A percentile compares a stretch with the other conserved stretches of the same genome.
These are phyloP conservation scores for Sturmia bella DNA, from an alignment of 2,888 invertebrate species.

Conservation along the genomic window DNA sequence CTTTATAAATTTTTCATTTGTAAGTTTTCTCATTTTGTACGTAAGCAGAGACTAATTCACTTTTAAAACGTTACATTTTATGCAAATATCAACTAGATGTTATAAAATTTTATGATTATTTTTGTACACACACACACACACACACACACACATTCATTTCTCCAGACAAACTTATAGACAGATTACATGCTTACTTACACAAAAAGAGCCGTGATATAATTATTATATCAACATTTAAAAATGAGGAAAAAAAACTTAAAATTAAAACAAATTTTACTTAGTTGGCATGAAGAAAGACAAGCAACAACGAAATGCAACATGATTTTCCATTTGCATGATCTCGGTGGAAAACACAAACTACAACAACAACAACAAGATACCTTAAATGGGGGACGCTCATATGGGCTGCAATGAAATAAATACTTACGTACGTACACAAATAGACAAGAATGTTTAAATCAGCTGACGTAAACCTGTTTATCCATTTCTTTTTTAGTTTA, in stretches of 20 bases:
- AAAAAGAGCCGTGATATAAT: conserved; percentile 61
- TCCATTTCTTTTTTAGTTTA: neutral
- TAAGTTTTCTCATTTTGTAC: neutral
- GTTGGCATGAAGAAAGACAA: conserved; percentile 23
- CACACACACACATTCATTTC: conserved; percentile 4
- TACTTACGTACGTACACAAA: neutral
- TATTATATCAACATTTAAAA: conserved; percentile 54
- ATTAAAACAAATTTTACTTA: conserved; percentile 25
- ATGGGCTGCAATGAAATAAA: neutral
- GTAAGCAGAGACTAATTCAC: neutral
- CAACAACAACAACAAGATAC: conserved; percentile 11
- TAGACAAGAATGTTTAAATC: neutral
- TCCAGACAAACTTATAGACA: conserved; percentile 31
- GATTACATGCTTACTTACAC: conserved; percentile 54
- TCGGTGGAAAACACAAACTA: conserved; percentile 10
- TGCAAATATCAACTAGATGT: conserved; percentile 41
- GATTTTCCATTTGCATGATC: conserved; percentile 57
- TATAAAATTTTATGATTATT: conserved; percentile 27
- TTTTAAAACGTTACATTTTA: conserved; percentile 30
- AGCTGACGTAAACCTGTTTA: neutral
- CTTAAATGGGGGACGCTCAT: conserved; percentile 2
- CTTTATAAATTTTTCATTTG: too few species aligned
- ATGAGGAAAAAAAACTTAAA: neutral
- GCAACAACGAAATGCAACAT: conserved; percentile 22
- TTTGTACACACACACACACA: too few species aligned